Conservation (phyloP, 2,113 vertebrate genomes). For the Callospermophilus lateralis region DNA sequence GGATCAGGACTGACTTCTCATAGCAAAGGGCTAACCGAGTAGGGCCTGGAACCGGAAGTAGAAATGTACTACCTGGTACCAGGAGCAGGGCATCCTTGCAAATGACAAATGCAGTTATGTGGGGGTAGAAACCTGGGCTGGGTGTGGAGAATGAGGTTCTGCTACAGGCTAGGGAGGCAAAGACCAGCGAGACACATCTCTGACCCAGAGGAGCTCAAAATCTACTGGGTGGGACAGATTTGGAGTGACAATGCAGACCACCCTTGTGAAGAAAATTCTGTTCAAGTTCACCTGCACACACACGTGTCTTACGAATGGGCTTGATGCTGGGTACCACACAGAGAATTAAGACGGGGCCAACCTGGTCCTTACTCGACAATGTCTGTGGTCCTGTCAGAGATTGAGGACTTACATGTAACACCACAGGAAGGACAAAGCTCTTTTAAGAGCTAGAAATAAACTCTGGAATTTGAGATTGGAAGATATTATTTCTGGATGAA, state of each 20-base stretch:
- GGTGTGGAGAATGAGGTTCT: background rate
- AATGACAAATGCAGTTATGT: background rate
- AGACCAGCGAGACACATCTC: background rate
- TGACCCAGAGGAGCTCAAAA: background rate
- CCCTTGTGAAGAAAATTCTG: background rate
- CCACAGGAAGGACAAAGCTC: background rate
- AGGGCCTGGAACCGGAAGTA: background rate
- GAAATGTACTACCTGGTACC: background rate
- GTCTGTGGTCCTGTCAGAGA: background rate
- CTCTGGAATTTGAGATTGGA: background rate
- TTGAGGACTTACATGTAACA: background rate
- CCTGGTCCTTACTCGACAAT: background rate
- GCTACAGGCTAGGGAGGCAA: background rate
- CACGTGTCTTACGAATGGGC: background rate
- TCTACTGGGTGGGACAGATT: background rate
- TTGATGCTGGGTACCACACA: background rate
- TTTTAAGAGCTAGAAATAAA: background rate
- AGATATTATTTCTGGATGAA: slow-evolving; percentile 15
- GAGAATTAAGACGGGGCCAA: background rate
- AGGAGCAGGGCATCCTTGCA: background rate
- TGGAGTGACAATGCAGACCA: background rate
- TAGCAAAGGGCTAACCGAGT: background rate
- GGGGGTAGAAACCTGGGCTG: background rate
- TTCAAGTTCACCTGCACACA: background rate
- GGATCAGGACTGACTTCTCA: background rate